phyloP scores from a whole-genome alignment of 2,888 invertebrate genomes.

The Leucania comma region DNA sequence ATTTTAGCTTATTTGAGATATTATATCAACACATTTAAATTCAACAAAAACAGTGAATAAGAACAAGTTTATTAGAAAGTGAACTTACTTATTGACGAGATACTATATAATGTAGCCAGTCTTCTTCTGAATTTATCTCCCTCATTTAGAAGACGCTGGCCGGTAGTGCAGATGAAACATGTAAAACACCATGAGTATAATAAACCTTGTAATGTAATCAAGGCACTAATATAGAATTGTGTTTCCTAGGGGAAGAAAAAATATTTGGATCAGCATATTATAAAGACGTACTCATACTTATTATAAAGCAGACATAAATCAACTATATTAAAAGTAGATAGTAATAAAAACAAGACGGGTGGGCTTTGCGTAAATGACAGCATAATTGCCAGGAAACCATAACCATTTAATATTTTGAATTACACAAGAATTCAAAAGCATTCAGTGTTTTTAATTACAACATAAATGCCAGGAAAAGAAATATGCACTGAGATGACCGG shows the following conservation, averaged over 20 bases:
- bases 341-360: no score
- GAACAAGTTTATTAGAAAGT: background rate
- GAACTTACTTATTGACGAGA: constrained; percentile 23
- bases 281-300: no score
- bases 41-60: background rate
- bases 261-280: background rate
- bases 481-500: background rate
- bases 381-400: no score
- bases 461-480: no score
- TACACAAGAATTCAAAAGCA: no score
- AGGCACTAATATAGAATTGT: background rate
- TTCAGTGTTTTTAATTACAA: no score
- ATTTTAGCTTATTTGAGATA: background rate
- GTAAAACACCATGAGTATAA: constrained; percentile 10
- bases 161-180: background rate
- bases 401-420: no score
- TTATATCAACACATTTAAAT: background rate
- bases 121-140: constrained; percentile 10
- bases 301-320: no score
- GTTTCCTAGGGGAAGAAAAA: constrained; percentile 1
- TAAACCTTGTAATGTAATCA: constrained; percentile 15
- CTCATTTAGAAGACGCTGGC: constrained; percentile 32
- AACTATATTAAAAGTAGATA: no score
- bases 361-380: no score
- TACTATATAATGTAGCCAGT: constrained; percentile 19